Evolutionary conservation across 2,888 invertebrate species (phyloP), one percentile per base, ranked within the genome.

Genomic region (Caenorhabditis parvicauda): DNA sequence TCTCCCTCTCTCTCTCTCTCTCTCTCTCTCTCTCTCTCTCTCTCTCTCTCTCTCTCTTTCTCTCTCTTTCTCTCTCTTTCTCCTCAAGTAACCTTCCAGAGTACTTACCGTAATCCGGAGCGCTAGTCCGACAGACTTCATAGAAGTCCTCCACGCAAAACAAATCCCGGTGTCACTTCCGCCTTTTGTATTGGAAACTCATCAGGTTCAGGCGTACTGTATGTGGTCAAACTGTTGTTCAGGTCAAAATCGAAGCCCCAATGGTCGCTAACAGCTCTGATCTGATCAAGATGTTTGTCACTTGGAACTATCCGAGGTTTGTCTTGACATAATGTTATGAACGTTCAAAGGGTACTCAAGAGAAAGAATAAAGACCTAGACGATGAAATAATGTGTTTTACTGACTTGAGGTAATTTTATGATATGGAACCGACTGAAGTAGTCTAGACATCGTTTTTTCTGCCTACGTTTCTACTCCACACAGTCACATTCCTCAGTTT

Each of bases 91-190:
- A 32, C 35, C 35, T 32, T 53, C 6, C 27, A 43, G 68, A 1
- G 67, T 73, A 2, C 54, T 76, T 21, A 65, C 70, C 21, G 71
- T 76, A 17, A 51, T 76, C 2, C 61, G 75, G 27, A 71, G 70
- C 27, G 59, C 74, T 32, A 65, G 71, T 47, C 72, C 76, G 5
- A 25, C 43, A 9, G 51, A 66, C 22, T 55, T 70, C 19, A 64
- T 75, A 17, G 69, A 70, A 4, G 54, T 71, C 17, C 65, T 74
- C 49, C 72, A 70, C 22, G 72, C 72, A 4, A 57, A 66, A 39
- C 61, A 67, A 21, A 77, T 77, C 50, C 72, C 77, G 1, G 70
- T 72, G 22, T 37, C 58, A 41, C 60, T 76, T 28, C 76, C 76
- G n/a, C 54, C 68, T 22, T 77, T 77, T 58, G 56, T 60, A 21